phyloP scores from a whole-genome alignment of 2,113 vertebrate genomes.

The Bombycilla garrulus region DNA sequence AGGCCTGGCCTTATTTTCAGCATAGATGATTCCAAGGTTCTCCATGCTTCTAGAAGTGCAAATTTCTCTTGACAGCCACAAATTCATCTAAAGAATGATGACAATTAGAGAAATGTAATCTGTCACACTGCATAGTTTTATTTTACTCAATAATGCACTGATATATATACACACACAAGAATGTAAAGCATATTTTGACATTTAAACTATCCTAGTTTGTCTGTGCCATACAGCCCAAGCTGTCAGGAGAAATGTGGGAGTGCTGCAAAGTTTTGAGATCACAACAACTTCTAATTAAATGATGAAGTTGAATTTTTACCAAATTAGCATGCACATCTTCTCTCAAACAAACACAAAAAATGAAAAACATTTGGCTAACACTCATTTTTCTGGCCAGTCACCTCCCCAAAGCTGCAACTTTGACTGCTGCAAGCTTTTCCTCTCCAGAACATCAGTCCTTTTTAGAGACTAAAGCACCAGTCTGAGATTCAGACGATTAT shows the following conservation, averaged over 20 bases:
- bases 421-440: neutral
- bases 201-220: constrained; percentile 32
- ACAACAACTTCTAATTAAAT: constrained; percentile 46
- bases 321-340: neutral
- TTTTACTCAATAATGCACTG: constrained; percentile 5
- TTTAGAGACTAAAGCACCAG: neutral
- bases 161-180: constrained; percentile 22
- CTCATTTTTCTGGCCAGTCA: neutral
- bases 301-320: neutral
- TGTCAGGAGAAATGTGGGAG: constrained; percentile 38
- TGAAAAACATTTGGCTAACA: constrained; percentile 11
- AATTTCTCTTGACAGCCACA: constrained; percentile 23
- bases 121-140: neutral
- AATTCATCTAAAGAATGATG: neutral
- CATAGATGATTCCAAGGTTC: neutral
- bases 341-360: neutral
- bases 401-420: neutral
- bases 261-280: constrained; percentile 31
- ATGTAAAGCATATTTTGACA: constrained; percentile 56
- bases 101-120: constrained; percentile 29
- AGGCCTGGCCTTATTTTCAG: neutral
- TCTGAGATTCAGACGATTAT: neutral
- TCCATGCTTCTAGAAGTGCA: neutral
- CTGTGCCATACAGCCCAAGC: constrained; percentile 30
- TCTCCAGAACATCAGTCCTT: neutral